Evolutionary conservation across 2,797 vertebrate species (phyloP).

Genomic region (Antennarius maculatus): DNA sequence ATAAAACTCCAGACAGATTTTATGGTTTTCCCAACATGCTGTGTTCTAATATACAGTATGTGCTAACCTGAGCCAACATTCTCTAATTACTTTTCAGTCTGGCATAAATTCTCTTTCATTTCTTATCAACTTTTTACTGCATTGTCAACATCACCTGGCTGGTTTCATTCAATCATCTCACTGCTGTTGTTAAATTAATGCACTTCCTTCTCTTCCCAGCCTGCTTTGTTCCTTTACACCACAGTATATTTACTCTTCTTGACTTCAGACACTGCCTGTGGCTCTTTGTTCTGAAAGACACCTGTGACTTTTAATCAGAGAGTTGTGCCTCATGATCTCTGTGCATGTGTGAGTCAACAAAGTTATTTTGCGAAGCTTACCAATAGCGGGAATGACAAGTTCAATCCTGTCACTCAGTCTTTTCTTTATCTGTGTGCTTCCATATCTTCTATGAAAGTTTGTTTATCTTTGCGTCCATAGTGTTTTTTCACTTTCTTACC

Average conservation of each 20-base stretch:
- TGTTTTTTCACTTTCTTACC: slow-evolving; percentile 7
- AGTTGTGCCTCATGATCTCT: slow-evolving; percentile 4
- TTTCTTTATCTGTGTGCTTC: slow-evolving; percentile 3
- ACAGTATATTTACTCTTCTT: slow-evolving; percentile 56
- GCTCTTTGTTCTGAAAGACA: slow-evolving; percentile 46
- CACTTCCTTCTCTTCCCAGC: slow-evolving; percentile 34
- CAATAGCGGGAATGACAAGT: slow-evolving; percentile 32
- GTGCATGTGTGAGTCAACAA: slow-evolving; percentile 36
- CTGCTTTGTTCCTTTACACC: slow-evolving; percentile 33
- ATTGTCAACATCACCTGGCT: slow-evolving; percentile 12
- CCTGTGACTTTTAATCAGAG: slow-evolving; percentile 57
- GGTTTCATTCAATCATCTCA: slow-evolving; percentile 13
- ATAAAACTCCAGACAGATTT: slow-evolving; percentile 44
- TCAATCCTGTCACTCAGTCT: slow-evolving; percentile 23
- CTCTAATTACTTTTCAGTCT: slow-evolving; percentile 37
- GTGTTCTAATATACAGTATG: slow-evolving; percentile 16
- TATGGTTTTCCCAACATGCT: slow-evolving; percentile 23
- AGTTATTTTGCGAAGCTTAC: slow-evolving; percentile 19
- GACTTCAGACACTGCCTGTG: slow-evolving; percentile 19
- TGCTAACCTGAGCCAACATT: slow-evolving; percentile 15
- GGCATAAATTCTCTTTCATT: slow-evolving; percentile 27
- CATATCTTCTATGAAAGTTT: background rate
- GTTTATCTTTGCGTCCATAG: slow-evolving; percentile 3
- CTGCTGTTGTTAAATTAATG: slow-evolving; percentile 17
- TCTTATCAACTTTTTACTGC: slow-evolving; percentile 5